Evolutionary conservation across 37 sponge, comb jelly and placozoan genomes (phyloP), one percentile per base, ranked within the genome.

Genomic region (Geodia barretti): DNA sequence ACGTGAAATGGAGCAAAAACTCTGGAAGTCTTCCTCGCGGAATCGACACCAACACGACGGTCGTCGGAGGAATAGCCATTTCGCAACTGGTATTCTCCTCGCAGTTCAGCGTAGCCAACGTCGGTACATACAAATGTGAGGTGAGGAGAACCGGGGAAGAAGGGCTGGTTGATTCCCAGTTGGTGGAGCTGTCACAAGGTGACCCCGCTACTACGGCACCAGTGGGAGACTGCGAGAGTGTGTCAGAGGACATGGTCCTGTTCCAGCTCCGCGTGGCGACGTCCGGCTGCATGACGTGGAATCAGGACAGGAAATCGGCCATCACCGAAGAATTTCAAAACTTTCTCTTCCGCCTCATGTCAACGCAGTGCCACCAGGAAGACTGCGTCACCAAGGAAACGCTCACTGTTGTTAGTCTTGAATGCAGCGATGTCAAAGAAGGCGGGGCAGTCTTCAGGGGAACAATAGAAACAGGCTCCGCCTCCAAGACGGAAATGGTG

Each of bases 241-340:
- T 47, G 7, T 17, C 7, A 7, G 14, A 14, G 7, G 14, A 47
- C 26, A 23, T n/a, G 0, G 29, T 25, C 24, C n/a, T 28, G 1
- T 81, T 81, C 39, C 82, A 81, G 29, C 54, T 81, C 28, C 72
- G 82, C 1, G 41, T 72, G 0, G 29, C 72, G 23, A 25, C 54
- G 1, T 39, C 72, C 0, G 63, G 61, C 23, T 81, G 82, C 38
- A 29, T 24, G 7, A 20, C 2, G 8, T 81, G 82, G 82, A 71
- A 7, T 1, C 64, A 33, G 26, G 1, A 4, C 5, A 24, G 59
- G 62, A 81, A 29, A 28, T 21, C 54, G 32, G 41, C 36, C 0
- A 72, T 81, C 23, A 62, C 73, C 1, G 60, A 35, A 19, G 39
- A 39, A 9, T 81, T 81, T 42, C 24, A 59, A 4, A 25, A 81